phyloP scores from a whole-genome alignment of 2,113 vertebrate genomes.

The Melospiza melodia region DNA sequence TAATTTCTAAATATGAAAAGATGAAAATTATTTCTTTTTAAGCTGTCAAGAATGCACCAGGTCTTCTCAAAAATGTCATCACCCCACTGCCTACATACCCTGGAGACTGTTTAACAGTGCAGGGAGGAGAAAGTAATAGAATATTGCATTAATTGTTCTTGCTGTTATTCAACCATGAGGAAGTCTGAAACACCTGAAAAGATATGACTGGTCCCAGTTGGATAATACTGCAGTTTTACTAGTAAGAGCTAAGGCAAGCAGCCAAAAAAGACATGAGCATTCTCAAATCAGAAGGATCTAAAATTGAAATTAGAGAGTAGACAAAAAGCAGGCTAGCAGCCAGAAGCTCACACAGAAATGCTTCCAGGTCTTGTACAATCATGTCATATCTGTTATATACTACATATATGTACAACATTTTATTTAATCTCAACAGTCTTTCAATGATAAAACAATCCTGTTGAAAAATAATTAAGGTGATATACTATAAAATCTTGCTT shows the following conservation, averaged over 20 bases:
- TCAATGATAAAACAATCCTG: background rate
- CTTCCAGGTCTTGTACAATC: background rate
- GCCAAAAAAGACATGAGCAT: background rate
- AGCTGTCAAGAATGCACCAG: slow-evolving; percentile 1
- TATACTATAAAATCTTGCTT: background rate
- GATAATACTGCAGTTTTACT: background rate
- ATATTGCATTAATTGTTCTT: slow-evolving; percentile 55
- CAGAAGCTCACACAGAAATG: background rate
- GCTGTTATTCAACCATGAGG: slow-evolving; percentile 12
- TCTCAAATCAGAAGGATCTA: background rate
- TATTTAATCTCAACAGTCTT: background rate
- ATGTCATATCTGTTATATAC: background rate
- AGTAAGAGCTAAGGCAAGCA: background rate
- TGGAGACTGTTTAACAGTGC: slow-evolving; percentile 42
- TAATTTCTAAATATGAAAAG: slow-evolving; percentile 14
- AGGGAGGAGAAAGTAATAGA: background rate
- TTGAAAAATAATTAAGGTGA: slow-evolving; percentile 10
- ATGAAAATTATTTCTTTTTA: slow-evolving; percentile 49
- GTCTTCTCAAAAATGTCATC: slow-evolving; percentile 57
- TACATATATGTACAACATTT: background rate
- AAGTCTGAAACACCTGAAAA: slow-evolving; percentile 47
- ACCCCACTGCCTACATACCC: slow-evolving; percentile 1
- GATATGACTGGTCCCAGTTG: slow-evolving; percentile 15
- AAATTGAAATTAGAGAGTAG: background rate
- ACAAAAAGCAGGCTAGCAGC: background rate